Percentiles rank a stretch among this genome's conserved stretches.
Conservation (phyloP, 2,113 vertebrate genomes). For the Petroica traversi region DNA sequence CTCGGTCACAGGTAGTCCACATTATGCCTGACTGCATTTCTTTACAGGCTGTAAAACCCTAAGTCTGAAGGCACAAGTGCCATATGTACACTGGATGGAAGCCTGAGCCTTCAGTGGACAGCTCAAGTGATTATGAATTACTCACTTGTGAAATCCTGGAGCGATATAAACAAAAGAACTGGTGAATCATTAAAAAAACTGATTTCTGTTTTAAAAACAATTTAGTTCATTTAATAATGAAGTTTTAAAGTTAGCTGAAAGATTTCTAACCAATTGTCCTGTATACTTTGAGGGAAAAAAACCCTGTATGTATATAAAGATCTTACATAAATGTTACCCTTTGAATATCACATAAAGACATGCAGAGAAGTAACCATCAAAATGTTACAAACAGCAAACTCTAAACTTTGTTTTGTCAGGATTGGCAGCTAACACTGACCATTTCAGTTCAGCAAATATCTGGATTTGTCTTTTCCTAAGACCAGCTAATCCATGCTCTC, state of each 20-base stretch:
- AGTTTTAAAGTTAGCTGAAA: background rate
- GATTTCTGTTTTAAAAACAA: background rate
- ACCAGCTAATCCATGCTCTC: slow-evolving; percentile 17
- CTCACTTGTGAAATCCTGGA: slow-evolving; percentile 5
- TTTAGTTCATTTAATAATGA: background rate
- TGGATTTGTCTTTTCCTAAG: slow-evolving; percentile 17
- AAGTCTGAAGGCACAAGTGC: slow-evolving; percentile 10
- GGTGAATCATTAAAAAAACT: background rate
- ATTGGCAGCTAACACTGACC: slow-evolving; percentile 18
- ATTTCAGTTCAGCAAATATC: background rate
- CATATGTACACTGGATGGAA: background rate
- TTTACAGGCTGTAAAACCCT: slow-evolving; percentile 5
- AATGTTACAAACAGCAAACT: background rate
- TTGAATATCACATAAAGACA: background rate
- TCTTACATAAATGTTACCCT: background rate
- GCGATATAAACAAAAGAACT: background rate
- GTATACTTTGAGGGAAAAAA: background rate
- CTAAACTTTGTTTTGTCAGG: background rate
- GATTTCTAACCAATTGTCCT: background rate
- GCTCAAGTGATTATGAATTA: slow-evolving; percentile 5
- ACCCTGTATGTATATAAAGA: background rate
- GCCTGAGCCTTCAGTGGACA: slow-evolving; percentile 7
- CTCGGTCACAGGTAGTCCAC: background rate
- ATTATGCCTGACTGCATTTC: slow-evolving; percentile 32
- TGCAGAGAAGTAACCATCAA: background rate